phyloP scores from a whole-genome alignment of 1,140 invertebrate species.

The Heliconius eleuchia region DNA sequence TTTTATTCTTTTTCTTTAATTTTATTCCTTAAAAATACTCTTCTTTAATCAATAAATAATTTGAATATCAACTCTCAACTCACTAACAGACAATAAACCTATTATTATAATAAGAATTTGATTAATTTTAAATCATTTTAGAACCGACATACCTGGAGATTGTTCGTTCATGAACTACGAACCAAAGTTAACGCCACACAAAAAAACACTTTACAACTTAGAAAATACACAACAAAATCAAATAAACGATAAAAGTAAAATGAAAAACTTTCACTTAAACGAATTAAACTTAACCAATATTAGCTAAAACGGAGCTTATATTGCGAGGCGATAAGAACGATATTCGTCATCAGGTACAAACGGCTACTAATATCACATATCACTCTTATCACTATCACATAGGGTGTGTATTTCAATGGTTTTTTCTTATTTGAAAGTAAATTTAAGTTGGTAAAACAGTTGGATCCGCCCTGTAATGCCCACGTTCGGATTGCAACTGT shows the following conservation, averaged over 20 bases:
- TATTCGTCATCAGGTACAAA: background rate
- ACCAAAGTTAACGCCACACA: background rate
- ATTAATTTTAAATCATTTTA: conserved; percentile 1
- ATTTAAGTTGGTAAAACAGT: background rate
- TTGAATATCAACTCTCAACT: too few relatives aligned
- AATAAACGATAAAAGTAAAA: conserved; percentile 8
- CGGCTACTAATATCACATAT: background rate
- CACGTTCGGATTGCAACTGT: conserved; percentile 33
- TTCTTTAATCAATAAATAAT: too few relatives aligned
- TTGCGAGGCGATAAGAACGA: background rate
- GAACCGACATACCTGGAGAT: conserved; percentile 27
- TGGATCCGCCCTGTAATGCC: conserved; percentile 29
- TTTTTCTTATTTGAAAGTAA: background rate
- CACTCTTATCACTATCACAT: conserved; percentile 16
- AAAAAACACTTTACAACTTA: conserved; percentile 9
- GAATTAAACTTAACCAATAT: conserved; percentile 17
- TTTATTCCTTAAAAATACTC: too few relatives aligned
- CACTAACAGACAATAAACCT: background rate
- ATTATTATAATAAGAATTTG: conserved; percentile 13
- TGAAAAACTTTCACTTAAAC: conserved; percentile 33
- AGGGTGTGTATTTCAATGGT: conserved; percentile 11
- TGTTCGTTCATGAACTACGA: conserved; percentile 25
- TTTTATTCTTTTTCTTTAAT: too few relatives aligned
- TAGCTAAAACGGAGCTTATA: background rate
- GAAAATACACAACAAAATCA: conserved; percentile 13